A percentile compares a stretch with the other conserved stretches of the same genome.
Conservation (phyloP, 2,888 invertebrate genomes). For the Aspidiotus rigidus region DNA sequence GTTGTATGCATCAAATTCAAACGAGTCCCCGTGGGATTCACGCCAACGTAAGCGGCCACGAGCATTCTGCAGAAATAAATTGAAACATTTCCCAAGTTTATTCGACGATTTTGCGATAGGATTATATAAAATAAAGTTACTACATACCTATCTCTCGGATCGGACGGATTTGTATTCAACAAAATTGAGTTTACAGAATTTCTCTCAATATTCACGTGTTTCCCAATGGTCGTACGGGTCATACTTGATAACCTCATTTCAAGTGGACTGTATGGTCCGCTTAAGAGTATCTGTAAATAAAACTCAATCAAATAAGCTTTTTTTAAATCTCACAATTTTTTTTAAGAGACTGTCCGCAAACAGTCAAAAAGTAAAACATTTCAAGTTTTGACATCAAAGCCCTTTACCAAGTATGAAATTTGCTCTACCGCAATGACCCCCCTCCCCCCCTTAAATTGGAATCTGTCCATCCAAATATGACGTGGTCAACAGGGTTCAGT, state of each 20-base stretch:
- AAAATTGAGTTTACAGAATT: conserved; percentile 78
- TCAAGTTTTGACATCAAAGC: no score
- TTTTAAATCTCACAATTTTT: no score
- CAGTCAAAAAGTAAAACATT: no score
- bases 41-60: conserved; percentile 57
- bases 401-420: no score
- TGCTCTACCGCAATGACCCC: no score
- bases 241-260: conserved; percentile 62
- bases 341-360: no score
- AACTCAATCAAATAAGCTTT: no score
- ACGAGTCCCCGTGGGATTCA: conserved; percentile 45
- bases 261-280: conserved; percentile 71
- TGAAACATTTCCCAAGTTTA: neutral
- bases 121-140: no score
- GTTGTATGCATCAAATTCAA: conserved; percentile 70
- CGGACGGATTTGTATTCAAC: conserved; percentile 70
- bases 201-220: conserved; percentile 57
- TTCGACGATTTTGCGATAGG: no score
- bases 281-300: conserved; percentile 44
- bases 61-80: conserved; percentile 51
- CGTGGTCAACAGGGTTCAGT: no score
- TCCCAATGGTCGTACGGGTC: conserved; percentile 51
- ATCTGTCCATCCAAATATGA: no score
- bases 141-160: conserved; percentile 54
- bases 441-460: no score